These are phyloP conservation scores for Lepidurus packardi DNA, from an alignment of 1,140 invertebrate species.

Conservation along the genomic window DNA sequence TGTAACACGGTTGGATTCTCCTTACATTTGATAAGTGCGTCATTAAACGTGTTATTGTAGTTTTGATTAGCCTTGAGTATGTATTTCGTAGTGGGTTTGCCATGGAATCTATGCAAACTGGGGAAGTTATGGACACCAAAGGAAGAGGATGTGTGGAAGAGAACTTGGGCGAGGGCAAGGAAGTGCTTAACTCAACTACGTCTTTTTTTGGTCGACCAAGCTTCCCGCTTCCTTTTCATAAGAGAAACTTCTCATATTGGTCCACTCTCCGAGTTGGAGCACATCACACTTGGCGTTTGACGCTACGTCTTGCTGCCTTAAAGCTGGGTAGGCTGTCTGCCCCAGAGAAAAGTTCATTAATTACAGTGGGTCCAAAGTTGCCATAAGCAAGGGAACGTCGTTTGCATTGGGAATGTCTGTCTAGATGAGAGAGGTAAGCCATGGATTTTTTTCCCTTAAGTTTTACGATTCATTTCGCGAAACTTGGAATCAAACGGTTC, in stretches of 20 bases:
- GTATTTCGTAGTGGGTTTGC: background rate
- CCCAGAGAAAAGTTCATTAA: constrained; percentile 15
- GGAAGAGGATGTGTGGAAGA: background rate
- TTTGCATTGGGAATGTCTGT: constrained; percentile 15
- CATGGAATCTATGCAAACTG: background rate
- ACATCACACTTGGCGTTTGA: constrained; percentile 9
- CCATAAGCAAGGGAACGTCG: background rate
- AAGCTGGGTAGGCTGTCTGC: background rate
- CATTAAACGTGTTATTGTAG: background rate
- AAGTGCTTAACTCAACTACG: constrained; percentile 19
- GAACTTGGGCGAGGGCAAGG: background rate
- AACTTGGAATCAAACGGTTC: background rate
- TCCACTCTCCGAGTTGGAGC: constrained; percentile 4
- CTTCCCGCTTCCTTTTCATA: constrained; percentile 21
- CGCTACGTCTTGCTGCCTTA: background rate
- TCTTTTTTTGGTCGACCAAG: constrained; percentile 7
- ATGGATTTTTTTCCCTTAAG: background rate
- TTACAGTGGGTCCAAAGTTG: background rate
- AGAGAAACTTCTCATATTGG: background rate
- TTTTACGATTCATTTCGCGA: background rate
- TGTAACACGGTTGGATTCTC: no score
- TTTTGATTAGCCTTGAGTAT: background rate
- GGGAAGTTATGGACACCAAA: background rate
- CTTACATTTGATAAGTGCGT: no score
- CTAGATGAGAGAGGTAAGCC: background rate